Base-by-base conservation (phyloP, 37 sponge, comb jelly and placozoan species). In the Chondrilla cf. caribensis region DNA sequence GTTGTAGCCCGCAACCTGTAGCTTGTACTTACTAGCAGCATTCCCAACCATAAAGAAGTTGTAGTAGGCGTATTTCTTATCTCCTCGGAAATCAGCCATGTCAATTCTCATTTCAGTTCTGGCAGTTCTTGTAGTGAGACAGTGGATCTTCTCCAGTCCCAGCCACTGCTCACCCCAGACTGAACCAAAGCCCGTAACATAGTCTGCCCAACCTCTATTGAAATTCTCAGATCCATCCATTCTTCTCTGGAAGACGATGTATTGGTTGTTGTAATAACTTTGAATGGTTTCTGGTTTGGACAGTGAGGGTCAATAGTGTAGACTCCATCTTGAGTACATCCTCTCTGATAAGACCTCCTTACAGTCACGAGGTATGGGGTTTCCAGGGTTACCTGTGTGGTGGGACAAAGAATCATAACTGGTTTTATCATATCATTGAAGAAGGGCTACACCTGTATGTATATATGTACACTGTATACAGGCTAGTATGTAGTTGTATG, bases 141-240 rank as follows among this genome's bases (percentile, higher is more conserved):
- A 58, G 28, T 79, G 60, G 26, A 79, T 79, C 2, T 79, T 79
- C 6, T 79, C 80, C 38, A 79, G 33, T 25, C 80, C 80, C 58
- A 79, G 7, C 80, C 80, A 79, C 2, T 59, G 39, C 8, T 79
- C 80, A 55, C 80, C 58, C 3, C 40, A 25, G 18, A 57, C 32
- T 2, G 7, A 19, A 32, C 80, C 80, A 58, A 79, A 79, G 35
- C 80, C 80, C 25, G 41, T 11, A 58, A 79, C 59, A 38, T 79
- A 79, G 80, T 55, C 58, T 1, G 21, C 38, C 80, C 80, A 79
- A 3, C 1, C 22, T 2, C 80, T 18, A 9, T 54, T 2, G 8
- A 79, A 79, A 33, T 55, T 55, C 1, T 28, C 80, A 42, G 80
- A 79, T 58, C 80, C 80, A 54, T 79, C 80, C 60, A 59, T 79